Evolutionary conservation across 2,113 vertebrate genomes (phyloP).

Genomic region (Pelusios castaneus): DNA sequence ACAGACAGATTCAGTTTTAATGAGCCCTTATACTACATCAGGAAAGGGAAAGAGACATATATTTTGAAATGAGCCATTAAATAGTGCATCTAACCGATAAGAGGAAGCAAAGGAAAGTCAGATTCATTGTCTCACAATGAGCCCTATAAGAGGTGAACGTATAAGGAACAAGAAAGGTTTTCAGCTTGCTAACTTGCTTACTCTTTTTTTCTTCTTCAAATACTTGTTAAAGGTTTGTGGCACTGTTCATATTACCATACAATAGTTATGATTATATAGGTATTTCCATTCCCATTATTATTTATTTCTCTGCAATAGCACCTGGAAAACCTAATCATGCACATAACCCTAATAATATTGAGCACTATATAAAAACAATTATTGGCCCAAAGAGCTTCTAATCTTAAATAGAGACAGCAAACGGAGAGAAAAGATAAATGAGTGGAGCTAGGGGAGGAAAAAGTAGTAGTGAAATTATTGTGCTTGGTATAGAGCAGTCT

Average conservation of each 20-base stretch:
- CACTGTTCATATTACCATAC: neutral
- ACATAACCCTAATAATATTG: fast-evolving
- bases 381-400: neutral
- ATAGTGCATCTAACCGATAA: constrained; percentile 11
- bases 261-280: neutral
- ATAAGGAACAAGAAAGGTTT: neutral
- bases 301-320: constrained; percentile 13
- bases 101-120: neutral
- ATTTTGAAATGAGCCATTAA: constrained; percentile 36
- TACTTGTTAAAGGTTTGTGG: neutral
- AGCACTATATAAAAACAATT: neutral
- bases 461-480: neutral
- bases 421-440: neutral
- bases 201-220: neutral
- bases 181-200: neutral
- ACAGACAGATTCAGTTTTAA: constrained; percentile 57
- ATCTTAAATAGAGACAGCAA: neutral
- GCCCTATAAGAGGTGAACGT: neutral
- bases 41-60: neutral
- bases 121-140: constrained; percentile 26
- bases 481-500: neutral
- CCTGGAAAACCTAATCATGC: neutral
- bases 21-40: constrained; percentile 19
- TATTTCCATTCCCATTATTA: neutral
- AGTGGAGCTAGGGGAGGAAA: neutral